These are phyloP conservation scores for Piezodorus guildinii DNA, from an alignment of 1,140 invertebrate genomes.

Conservation along the genomic window DNA sequence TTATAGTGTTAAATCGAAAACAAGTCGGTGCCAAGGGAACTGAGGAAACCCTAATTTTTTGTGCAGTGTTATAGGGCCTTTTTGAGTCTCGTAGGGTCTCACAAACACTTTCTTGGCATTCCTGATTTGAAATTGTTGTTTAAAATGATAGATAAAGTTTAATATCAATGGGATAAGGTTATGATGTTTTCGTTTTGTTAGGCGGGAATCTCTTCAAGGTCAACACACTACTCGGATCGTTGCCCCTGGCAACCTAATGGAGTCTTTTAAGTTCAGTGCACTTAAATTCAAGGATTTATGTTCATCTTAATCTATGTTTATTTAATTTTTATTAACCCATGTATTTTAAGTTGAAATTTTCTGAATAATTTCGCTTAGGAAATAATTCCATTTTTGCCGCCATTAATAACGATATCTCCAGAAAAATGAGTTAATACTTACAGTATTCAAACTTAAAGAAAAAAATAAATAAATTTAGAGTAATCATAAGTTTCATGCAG, in stretches of 20 bases:
- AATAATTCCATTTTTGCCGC: too few relatives aligned
- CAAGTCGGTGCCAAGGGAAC: not conserved
- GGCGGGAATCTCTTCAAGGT: conserved; percentile 13
- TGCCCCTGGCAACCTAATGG: conserved; percentile 15
- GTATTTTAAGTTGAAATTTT: too few relatives aligned
- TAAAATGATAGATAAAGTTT: not conserved
- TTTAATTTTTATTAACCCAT: not conserved
- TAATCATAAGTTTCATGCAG: too few relatives aligned
- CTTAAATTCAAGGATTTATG: not conserved
- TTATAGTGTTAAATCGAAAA: not conserved
- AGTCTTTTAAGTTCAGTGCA: conserved; percentile 10
- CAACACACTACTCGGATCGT: conserved; percentile 9
- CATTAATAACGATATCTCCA: too few relatives aligned
- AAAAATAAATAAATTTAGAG: too few relatives aligned
- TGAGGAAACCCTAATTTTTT: not conserved
- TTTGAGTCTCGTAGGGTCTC: not conserved
- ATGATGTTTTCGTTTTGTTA: conserved; percentile 16
- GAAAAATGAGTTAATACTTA: too few relatives aligned
- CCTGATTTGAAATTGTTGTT: not conserved
- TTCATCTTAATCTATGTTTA: not conserved
- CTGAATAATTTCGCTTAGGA: too few relatives aligned
- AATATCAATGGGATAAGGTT: conserved; percentile 10
- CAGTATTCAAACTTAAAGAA: too few relatives aligned
- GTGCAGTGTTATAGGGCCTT: not conserved
- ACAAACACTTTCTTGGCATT: not conserved